A percentile compares a stretch with the other conserved stretches of the same genome.
Conservation (phyloP, 2,113 vertebrate species). For the Pangasianodon hypophthalmus region DNA sequence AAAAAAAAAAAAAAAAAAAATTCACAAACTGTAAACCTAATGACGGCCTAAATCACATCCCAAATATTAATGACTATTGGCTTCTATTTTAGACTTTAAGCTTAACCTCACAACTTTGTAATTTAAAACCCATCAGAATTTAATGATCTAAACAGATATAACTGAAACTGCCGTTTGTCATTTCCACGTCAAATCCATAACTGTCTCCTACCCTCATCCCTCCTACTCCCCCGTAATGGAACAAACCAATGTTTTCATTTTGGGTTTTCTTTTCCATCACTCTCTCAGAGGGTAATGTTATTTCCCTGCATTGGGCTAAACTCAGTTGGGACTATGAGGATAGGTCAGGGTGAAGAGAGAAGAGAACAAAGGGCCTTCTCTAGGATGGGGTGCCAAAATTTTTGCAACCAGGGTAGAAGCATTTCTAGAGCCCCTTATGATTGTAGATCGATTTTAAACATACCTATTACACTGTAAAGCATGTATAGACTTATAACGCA, state of each 20-base stretch:
- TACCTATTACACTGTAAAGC: neutral
- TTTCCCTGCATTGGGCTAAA: constrained; percentile 30
- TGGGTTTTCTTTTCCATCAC: constrained; percentile 41
- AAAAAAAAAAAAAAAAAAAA: neutral
- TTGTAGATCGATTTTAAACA: neutral
- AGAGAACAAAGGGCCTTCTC: neutral
- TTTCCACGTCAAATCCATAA: constrained; percentile 27
- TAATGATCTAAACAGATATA: constrained; percentile 44
- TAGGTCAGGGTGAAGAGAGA: constrained; percentile 6
- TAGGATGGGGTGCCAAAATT: neutral
- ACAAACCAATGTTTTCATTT: constrained; percentile 50
- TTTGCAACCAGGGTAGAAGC: neutral
- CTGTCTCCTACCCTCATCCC: neutral
- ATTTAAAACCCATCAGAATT: constrained; percentile 37
- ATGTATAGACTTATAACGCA: neutral
- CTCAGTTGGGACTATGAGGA: neutral
- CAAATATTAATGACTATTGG: constrained; percentile 23
- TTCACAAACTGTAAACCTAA: neutral
- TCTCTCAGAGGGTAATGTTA: constrained; percentile 26
- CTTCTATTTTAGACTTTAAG: constrained; percentile 29
- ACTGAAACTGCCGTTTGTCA: constrained; percentile 31
- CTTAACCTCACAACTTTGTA: constrained; percentile 24
- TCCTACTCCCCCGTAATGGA: constrained; percentile 18
- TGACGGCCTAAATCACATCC: neutral
- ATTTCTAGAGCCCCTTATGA: neutral